These are phyloP conservation scores for Germaria angustata DNA, from an alignment of 2,888 invertebrate species.

Conservation along the genomic window DNA sequence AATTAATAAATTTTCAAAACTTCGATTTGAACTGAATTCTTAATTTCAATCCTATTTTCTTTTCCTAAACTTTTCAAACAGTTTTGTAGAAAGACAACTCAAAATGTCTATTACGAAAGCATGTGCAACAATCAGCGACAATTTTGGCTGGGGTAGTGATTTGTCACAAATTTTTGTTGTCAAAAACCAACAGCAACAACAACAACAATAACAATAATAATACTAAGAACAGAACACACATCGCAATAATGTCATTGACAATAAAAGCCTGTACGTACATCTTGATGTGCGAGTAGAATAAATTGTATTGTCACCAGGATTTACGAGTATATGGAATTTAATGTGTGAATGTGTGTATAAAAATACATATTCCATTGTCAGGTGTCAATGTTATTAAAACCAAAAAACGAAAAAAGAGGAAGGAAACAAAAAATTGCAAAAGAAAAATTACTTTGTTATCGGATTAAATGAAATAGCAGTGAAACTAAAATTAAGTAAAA, in stretches of 20 bases:
- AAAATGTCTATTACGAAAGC: too few species aligned
- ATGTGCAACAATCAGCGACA: constrained; percentile 26
- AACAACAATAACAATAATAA: too few species aligned
- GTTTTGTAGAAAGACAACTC: too few species aligned
- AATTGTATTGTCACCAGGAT: constrained; percentile 63
- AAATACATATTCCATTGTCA: constrained; percentile 20
- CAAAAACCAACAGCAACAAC: constrained; percentile 21
- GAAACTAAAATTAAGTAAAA: constrained; percentile 40
- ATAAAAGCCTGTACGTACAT: constrained; percentile 28
- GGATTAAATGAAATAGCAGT: constrained; percentile 61
- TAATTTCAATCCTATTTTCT: too few species aligned
- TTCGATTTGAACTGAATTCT: too few species aligned
- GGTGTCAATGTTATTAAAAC: constrained; percentile 41
- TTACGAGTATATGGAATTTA: constrained; percentile 39
- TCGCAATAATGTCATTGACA: constrained; percentile 51
- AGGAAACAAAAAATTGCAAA: constrained; percentile 17
- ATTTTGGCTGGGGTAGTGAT: constrained; percentile 41
- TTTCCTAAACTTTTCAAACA: too few species aligned
- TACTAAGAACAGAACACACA: constrained; percentile 7
- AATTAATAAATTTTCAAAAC: too few species aligned
- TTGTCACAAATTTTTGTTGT: constrained; percentile 22
- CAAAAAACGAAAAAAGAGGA: constrained; percentile 10
- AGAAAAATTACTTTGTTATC: constrained; percentile 56
- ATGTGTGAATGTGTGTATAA: not conserved
- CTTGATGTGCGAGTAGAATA: constrained; percentile 37